These are phyloP conservation scores for Chalcis sispes DNA, from an alignment of 2,888 invertebrate species.

Conservation along the genomic window DNA sequence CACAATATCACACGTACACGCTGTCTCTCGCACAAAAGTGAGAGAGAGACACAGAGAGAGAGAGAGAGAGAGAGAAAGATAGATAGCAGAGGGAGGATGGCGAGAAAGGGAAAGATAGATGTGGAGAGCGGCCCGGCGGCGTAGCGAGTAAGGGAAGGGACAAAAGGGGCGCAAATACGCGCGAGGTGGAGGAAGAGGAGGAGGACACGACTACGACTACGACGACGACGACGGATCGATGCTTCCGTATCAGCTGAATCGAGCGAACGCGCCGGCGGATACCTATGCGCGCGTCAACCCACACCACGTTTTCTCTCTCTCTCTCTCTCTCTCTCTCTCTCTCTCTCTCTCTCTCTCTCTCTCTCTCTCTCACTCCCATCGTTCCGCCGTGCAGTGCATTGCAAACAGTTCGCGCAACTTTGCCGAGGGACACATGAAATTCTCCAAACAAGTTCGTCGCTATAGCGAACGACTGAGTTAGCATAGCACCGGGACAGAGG, in stretches of 20 bases:
- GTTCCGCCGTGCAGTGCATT: not conserved
- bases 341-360: not conserved
- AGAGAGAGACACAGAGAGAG: no score
- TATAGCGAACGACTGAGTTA: not conserved
- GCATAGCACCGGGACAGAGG: not conserved
- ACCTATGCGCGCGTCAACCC: slow-evolving; percentile 21
- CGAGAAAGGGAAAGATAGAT: not conserved
- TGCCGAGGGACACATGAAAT: slow-evolving; percentile 39
- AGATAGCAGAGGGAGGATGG: not conserved
- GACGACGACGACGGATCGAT: slow-evolving; percentile 50
- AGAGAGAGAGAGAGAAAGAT: not conserved
- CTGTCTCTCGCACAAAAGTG: not conserved
- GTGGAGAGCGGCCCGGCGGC: not conserved
- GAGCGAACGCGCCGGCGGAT: slow-evolving; percentile 50
- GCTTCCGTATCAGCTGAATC: slow-evolving; percentile 57
- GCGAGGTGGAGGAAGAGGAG: slow-evolving; percentile 6
- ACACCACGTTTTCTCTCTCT: not conserved
- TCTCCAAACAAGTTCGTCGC: slow-evolving; percentile 26
- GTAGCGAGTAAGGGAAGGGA: not conserved
- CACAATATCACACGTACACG: slow-evolving; percentile 1
- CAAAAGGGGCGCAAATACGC: not conserved
- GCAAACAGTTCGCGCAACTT: slow-evolving; percentile 7
- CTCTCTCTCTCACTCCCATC: not conserved
- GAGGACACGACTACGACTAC: slow-evolving; percentile 20
- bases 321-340: not conserved